phyloP scores from a whole-genome alignment of 2,888 invertebrate genomes.

The Pachliopta kotzebuea region DNA sequence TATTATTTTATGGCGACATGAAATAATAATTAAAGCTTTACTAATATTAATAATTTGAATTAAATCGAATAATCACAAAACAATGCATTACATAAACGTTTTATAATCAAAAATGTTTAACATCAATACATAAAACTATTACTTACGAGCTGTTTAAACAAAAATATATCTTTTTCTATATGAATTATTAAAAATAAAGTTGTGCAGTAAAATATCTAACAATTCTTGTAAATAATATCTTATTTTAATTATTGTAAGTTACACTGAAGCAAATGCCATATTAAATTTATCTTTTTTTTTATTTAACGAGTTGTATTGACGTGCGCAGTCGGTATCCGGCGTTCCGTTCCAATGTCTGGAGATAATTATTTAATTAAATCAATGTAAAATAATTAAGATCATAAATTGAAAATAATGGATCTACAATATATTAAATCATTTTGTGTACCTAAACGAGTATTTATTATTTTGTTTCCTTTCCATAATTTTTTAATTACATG shows the following conservation, averaged over 20 bases:
- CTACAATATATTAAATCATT: slow-evolving; percentile 26
- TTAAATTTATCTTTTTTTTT: slow-evolving; percentile 53
- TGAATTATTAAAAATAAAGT: neutral
- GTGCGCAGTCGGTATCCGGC: slow-evolving; percentile 1
- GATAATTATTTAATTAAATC: slow-evolving; percentile 22
- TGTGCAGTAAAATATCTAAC: slow-evolving; percentile 41
- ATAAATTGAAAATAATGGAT: slow-evolving; percentile 9
- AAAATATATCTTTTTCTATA: neutral
- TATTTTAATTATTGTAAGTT: slow-evolving; percentile 37
- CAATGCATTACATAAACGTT: neutral
- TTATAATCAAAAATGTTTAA: neutral
- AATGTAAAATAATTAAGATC: slow-evolving; percentile 18
- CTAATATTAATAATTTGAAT: slow-evolving; percentile 28
- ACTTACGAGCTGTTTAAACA: neutral
- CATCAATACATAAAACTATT: neutral
- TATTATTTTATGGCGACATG: slow-evolving; percentile 7
- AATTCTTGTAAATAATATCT: slow-evolving; percentile 49
- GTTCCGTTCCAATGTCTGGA: slow-evolving; percentile 11
- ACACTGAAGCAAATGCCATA: slow-evolving; percentile 72
- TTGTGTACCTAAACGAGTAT: slow-evolving; percentile 12
- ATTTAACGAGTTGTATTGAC: slow-evolving; percentile 32
- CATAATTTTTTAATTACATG: neutral
- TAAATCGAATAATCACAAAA: neutral
- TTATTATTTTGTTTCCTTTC: neutral
- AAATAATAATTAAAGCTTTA: slow-evolving; percentile 27